phyloP scores from a whole-genome alignment of 1,140 invertebrate genomes.

The Odontomachus brunneus region DNA sequence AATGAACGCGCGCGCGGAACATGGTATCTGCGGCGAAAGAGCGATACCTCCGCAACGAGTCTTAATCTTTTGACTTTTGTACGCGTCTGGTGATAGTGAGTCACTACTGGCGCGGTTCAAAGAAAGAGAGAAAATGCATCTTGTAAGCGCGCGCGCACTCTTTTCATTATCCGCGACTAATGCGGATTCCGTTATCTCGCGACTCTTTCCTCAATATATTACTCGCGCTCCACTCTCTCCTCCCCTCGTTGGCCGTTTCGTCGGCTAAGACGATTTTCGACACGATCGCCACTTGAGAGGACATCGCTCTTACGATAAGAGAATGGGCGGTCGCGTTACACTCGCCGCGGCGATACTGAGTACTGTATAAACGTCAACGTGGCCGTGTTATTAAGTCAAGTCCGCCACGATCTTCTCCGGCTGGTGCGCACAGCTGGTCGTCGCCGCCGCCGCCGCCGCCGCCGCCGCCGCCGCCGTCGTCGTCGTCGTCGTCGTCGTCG shows the following conservation, averaged over 20 bases:
- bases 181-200: not conserved
- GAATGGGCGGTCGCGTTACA: constrained; percentile 48
- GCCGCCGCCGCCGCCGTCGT: constrained; percentile 38
- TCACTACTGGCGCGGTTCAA: not conserved
- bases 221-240: no score
- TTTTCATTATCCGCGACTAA: not conserved
- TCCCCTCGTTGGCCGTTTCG: not conserved
- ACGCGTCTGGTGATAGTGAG: not conserved
- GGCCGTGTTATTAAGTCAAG: constrained; percentile 69
- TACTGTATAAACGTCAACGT: constrained; percentile 67
- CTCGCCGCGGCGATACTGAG: constrained; percentile 64
- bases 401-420: constrained; percentile 49
- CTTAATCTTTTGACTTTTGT: constrained; percentile 41
- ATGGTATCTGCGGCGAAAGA: not conserved
- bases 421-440: constrained; percentile 62
- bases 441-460: constrained; percentile 28
- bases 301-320: not conserved
- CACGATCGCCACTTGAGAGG: not conserved
- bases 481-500: not conserved
- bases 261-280: not conserved
- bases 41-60: constrained; percentile 17
- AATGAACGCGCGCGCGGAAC: not conserved
- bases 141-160: not conserved
- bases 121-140: not conserved
- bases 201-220: not conserved